phyloP scores from a whole-genome alignment of 2,797 vertebrate genomes.

The Paramormyrops hopkinsi region DNA sequence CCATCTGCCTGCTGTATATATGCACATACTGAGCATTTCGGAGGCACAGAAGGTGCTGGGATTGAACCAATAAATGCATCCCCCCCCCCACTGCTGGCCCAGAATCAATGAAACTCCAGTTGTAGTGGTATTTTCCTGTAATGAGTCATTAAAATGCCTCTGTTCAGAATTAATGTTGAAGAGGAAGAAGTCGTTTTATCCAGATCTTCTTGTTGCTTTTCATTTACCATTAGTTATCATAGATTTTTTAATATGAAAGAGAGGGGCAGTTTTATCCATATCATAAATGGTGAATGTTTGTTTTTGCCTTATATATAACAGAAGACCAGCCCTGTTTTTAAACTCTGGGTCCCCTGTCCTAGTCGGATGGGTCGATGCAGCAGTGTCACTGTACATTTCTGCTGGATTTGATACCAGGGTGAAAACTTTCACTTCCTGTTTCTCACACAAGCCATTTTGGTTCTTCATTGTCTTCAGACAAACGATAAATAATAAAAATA shows the following conservation, averaged over 20 bases:
- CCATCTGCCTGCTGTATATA: conserved; percentile 38
- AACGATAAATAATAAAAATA: too few relatives aligned
- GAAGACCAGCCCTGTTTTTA: neutral
- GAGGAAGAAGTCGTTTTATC: neutral
- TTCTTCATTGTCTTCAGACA: neutral
- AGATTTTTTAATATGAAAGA: neutral
- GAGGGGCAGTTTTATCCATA: neutral
- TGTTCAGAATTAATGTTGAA: conserved; percentile 11
- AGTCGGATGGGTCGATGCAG: neutral
- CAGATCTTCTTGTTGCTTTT: neutral
- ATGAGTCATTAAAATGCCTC: conserved; percentile 26
- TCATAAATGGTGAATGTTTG: neutral
- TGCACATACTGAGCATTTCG: conserved; percentile 39
- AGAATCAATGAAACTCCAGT: conserved; percentile 37
- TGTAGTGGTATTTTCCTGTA: conserved; percentile 27
- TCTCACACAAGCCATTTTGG: neutral
- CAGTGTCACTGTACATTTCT: neutral
- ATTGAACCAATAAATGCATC: conserved; percentile 36
- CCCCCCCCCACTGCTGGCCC: conserved; percentile 42
- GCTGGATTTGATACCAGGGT: neutral
- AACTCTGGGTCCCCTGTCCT: neutral
- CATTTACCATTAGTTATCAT: neutral
- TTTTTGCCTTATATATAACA: neutral
- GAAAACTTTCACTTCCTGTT: neutral
- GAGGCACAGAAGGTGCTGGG: conserved; percentile 42